Conservation (phyloP, 2,888 invertebrate species). For the Beris chalybata region DNA sequence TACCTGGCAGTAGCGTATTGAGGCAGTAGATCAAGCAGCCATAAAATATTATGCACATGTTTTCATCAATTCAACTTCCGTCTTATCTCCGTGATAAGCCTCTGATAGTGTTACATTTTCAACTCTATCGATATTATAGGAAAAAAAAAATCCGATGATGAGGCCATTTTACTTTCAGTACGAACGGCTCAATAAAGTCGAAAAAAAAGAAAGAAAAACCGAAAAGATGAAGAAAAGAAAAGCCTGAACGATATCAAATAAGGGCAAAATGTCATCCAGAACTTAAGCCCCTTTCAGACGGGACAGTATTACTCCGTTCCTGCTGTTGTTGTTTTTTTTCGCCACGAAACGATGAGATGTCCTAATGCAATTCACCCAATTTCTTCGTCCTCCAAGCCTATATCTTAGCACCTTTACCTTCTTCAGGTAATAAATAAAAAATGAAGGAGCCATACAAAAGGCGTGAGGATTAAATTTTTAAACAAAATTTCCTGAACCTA, state of each 20-base stretch:
- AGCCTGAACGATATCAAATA: slow-evolving; percentile 4
- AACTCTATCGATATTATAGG: slow-evolving; percentile 11
- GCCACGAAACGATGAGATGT: slow-evolving; percentile 8
- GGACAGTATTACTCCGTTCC: neutral
- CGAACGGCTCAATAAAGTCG: no score
- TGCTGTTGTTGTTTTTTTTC: slow-evolving; percentile 5
- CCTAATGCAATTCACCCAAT: slow-evolving; percentile 31
- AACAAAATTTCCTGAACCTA: slow-evolving; percentile 6
- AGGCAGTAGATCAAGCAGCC: no score
- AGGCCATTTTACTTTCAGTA: no score
- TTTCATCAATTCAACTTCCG: slow-evolving; percentile 33
- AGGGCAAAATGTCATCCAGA: slow-evolving; percentile 18
- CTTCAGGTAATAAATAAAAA: slow-evolving; percentile 16
- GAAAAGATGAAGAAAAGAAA: no score
- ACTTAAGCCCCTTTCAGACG: slow-evolving; percentile 30
- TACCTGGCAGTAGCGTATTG: no score
- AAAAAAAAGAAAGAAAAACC: no score
- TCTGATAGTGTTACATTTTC: slow-evolving; percentile 14
- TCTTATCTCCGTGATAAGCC: slow-evolving; percentile 31
- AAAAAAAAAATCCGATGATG: no score
- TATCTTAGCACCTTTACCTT: slow-evolving; percentile 6
- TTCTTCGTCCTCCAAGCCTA: neutral
- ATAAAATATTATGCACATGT: slow-evolving; percentile 17
- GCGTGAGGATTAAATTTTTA: slow-evolving; percentile 37
- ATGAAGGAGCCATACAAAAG: slow-evolving; percentile 30